Percentiles rank a stretch among this genome's conserved stretches.
Evolutionary conservation across 2,888 invertebrate genomes (phyloP).

Genomic region (Uloborus plumipes): DNA sequence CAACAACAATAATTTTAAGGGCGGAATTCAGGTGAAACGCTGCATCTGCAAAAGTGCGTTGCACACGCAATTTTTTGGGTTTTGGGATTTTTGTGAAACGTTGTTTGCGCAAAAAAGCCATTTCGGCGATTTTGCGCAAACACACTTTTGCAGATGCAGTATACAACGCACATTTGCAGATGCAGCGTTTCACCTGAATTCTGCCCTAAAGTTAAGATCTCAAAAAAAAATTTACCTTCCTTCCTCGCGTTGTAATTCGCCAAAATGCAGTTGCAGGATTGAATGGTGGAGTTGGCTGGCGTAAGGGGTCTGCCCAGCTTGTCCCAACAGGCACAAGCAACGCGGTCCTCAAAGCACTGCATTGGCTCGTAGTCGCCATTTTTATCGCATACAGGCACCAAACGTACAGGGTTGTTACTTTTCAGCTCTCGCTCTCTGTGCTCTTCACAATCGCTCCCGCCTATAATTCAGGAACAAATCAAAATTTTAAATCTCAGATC

Average conservation of each 20-base stretch:
- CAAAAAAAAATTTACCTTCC: neutral
- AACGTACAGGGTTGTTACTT: constrained; percentile 37
- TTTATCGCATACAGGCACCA: constrained; percentile 40
- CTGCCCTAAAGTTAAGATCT: neutral
- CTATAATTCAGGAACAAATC: neutral
- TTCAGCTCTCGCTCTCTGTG: constrained; percentile 23
- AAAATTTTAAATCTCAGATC: no score
- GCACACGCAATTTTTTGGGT: no score
- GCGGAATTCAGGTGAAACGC: no score
- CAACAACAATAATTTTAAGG: no score
- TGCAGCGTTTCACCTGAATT: no score
- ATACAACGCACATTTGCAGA: no score
- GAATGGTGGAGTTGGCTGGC: constrained; percentile 17
- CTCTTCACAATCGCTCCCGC: constrained; percentile 18
- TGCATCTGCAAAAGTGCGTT: no score
- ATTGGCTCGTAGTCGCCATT: constrained; percentile 38
- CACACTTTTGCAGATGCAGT: no score
- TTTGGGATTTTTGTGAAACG: no score
- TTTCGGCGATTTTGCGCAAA: no score
- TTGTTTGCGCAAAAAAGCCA: no score
- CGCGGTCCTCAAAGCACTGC: constrained; percentile 44
- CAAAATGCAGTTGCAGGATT: constrained; percentile 21
- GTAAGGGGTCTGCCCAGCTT: constrained; percentile 21
- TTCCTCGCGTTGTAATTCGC: constrained; percentile 2
- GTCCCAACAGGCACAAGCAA: constrained; percentile 37